Evolutionary conservation across 2,888 invertebrate species (phyloP).

Genomic region (Platycheirus rosarum): DNA sequence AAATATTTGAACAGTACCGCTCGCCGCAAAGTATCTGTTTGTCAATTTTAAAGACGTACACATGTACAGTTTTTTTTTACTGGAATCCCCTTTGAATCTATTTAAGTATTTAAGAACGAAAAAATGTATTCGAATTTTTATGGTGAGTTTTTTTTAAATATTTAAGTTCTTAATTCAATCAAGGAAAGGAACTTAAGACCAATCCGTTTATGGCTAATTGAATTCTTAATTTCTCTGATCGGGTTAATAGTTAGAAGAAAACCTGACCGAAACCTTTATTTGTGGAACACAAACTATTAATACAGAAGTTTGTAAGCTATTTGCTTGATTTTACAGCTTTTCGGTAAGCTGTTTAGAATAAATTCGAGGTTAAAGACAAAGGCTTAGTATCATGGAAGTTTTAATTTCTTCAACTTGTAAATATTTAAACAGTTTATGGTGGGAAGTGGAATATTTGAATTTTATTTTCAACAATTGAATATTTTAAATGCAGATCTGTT

Average conservation of each 20-base stretch:
- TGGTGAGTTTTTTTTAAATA: background rate
- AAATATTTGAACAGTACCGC: conserved; percentile 1
- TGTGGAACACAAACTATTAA: background rate
- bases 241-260: conserved; percentile 7
- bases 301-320: conserved; percentile 2
- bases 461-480: no score
- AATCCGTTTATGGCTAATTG: conserved; percentile 4
- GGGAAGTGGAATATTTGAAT: no score
- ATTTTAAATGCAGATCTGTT: no score
- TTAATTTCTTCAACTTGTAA: no score
- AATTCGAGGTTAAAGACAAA: background rate
- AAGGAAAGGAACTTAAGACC: background rate
- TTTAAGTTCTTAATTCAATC: conserved; percentile 18
- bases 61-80: background rate
- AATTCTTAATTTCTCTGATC: conserved; percentile 19
- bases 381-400: no score
- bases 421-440: no score
- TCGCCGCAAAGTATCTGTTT: conserved; percentile 7
- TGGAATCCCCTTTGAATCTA: background rate
- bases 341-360: background rate
- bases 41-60: background rate
- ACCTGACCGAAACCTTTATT: conserved; percentile 12
- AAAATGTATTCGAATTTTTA: background rate
- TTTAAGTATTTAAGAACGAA: conserved; percentile 1
- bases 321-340: background rate